Base-by-base conservation (phyloP, 1,140 invertebrate species). In the Chrysomallon squamiferum region DNA sequence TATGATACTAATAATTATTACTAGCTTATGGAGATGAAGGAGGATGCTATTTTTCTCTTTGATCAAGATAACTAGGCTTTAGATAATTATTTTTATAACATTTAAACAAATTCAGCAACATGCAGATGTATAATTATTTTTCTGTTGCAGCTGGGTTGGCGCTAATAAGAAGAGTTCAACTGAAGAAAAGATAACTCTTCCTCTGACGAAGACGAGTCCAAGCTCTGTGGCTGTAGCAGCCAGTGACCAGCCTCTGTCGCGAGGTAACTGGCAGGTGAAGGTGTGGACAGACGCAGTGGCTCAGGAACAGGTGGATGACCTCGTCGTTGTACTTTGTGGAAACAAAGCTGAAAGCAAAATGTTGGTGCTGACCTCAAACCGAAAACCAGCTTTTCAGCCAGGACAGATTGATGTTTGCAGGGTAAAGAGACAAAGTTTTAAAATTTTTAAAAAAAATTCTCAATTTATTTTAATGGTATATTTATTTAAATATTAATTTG, bases 241-340 rank as follows among this genome's bases (percentile, higher is more conserved):
- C 11, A 59, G 68, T 20, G 60, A 72, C 30, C 57, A 71, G 27
- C 68, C 65, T 50, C 52, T 45, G 3, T 72, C 69, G 25, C 59
- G 76, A 29, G 78, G 78, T n/a, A 57, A 69, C 27, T 78, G 76
- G 75, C 68, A 43, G 35, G 56, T 78, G 33, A 61, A 69, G 29
- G 65, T 69, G 33, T 35, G 70, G 45, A 78, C 74, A 1, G 69
- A 67, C 22, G 43, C 62, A 22, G 68, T 72, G 13, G 66, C 65
- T 13, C 67, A 33, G 32, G 71, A 64, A 3, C 54, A 66, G 15
- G 63, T 58, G 30, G 32, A 57, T 18, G 73, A 79, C 62, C 22
- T 78, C 18, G 58, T 73, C 3, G 62, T 81, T 35, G 68, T 76
- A 1, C 63, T 81, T 30, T 71, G 72, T 71, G 77, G 77, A 22